Conservation (phyloP, 2,888 invertebrate genomes). For the Lissocephala sabroskyi region DNA sequence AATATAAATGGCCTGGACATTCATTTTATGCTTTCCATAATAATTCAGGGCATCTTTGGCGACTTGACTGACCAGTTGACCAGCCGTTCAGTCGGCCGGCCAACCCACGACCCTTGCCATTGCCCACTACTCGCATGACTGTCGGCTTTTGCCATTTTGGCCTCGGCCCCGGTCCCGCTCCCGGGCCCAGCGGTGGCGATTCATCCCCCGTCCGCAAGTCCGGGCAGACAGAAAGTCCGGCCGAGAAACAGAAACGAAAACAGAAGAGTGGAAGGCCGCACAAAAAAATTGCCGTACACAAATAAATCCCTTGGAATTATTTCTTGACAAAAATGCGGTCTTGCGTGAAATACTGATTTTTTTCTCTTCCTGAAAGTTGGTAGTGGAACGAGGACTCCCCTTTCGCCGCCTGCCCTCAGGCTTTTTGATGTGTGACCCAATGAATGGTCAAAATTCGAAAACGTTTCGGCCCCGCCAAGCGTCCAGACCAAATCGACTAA, state of each 20-base stretch:
- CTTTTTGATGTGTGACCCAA: conserved; percentile 36
- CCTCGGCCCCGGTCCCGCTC: too few species aligned
- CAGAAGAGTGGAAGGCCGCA: neutral
- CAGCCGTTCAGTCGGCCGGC: neutral
- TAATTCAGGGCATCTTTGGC: conserved; percentile 54
- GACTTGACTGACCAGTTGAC: too few species aligned
- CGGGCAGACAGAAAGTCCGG: neutral
- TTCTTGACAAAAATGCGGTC: conserved; percentile 62
- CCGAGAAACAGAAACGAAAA: conserved; percentile 19
- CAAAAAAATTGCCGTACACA: conserved; percentile 43
- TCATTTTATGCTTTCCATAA: conserved; percentile 60
- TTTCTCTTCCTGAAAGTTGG: conserved; percentile 2
- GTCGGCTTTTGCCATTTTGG: conserved; percentile 11
- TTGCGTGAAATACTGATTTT: conserved; percentile 65
- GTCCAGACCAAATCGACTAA: too few species aligned
- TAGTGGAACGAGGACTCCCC: neutral
- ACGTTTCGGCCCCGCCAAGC: conserved; percentile 37
- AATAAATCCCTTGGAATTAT: conserved; percentile 66
- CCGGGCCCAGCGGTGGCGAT: too few species aligned
- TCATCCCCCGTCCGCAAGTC: too few species aligned
- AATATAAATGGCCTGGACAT: conserved; percentile 58
- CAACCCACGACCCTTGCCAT: conserved; percentile 11
- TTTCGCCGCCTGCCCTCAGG: neutral
- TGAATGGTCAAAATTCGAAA: conserved; percentile 56
- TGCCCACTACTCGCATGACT: conserved; percentile 38